Evolutionary conservation across 2,113 vertebrate species (phyloP).

Genomic region (Saguinus midas): DNA sequence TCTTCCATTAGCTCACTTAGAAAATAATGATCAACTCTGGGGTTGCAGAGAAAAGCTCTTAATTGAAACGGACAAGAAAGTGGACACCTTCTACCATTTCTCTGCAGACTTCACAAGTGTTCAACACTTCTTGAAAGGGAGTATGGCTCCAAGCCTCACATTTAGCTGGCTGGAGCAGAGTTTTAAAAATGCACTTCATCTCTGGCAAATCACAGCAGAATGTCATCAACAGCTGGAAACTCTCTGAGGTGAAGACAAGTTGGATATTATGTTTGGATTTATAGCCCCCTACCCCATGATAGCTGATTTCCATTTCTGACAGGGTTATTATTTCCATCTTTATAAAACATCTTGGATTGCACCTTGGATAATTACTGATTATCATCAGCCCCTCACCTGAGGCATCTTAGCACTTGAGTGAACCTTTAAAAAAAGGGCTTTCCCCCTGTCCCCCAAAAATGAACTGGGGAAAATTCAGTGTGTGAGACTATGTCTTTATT

Average conservation of each 20-base stretch:
- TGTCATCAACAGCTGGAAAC: conserved; percentile 75
- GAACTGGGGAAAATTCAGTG: conserved; percentile 24
- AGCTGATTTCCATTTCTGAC: conserved; percentile 72
- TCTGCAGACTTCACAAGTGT: conserved; percentile 50
- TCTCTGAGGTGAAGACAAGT: conserved; percentile 78
- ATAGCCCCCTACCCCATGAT: conserved; percentile 34
- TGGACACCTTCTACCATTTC: conserved; percentile 48
- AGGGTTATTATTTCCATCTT: conserved; percentile 76
- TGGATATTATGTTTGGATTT: conserved; percentile 71
- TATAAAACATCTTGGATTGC: conserved; percentile 60
- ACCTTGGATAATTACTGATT: conserved; percentile 73
- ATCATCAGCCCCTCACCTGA: conserved; percentile 69
- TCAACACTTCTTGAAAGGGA: conserved; percentile 64
- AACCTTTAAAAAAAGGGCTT: conserved; percentile 32
- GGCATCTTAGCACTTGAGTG: conserved; percentile 55
- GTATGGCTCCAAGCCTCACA: conserved; percentile 22
- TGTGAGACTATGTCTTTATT: conserved; percentile 62
- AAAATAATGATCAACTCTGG: conserved; percentile 42
- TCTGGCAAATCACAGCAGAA: conserved; percentile 70
- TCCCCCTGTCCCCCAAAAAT: background rate
- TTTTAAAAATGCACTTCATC: conserved; percentile 49
- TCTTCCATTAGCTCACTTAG: conserved; percentile 25
- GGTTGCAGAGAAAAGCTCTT: conserved; percentile 40
- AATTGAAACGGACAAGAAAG: conserved; percentile 65
- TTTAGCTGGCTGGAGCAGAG: conserved; percentile 53